Evolutionary conservation across 92 coral and sea anemone genomes (phyloP).

Genomic region (Meandrina meandrites): DNA sequence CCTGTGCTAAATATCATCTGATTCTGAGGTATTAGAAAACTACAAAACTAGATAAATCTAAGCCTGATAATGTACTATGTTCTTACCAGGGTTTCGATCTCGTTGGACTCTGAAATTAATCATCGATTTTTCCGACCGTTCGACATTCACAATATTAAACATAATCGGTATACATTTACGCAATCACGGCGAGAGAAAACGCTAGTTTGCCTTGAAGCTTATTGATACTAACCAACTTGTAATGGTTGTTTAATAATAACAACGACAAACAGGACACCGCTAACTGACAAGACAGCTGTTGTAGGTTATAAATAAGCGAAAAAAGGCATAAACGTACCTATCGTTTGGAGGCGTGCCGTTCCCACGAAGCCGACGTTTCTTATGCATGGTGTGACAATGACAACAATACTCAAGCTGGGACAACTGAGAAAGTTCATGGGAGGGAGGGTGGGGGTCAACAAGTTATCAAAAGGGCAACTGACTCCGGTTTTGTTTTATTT

Average conservation of each 20-base stretch:
- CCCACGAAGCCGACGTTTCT: neutral
- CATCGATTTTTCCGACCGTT: neutral
- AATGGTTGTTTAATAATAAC: neutral
- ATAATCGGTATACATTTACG: neutral
- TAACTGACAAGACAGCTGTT: neutral
- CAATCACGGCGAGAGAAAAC: neutral
- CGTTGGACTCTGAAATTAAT: neutral
- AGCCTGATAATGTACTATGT: neutral
- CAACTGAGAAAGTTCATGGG: neutral
- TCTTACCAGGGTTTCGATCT: neutral
- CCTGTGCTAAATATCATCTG: slow-evolving; percentile 40
- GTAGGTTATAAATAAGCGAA: neutral
- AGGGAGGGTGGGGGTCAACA: slow-evolving; percentile 6
- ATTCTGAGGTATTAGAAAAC: slow-evolving; percentile 36
- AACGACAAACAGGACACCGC: neutral
- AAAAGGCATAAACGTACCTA: slow-evolving; percentile 15
- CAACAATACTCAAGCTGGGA: neutral
- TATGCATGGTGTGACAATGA: slow-evolving; percentile 13
- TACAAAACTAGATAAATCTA: neutral
- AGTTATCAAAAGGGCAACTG: neutral
- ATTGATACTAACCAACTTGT: neutral
- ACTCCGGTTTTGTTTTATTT: neutral
- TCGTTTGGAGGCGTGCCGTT: neutral
- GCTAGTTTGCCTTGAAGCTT: neutral
- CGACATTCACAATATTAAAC: neutral